These are phyloP conservation scores for Chymomyza fuscimana DNA, from an alignment of 2,888 invertebrate genomes.

Conservation along the genomic window DNA sequence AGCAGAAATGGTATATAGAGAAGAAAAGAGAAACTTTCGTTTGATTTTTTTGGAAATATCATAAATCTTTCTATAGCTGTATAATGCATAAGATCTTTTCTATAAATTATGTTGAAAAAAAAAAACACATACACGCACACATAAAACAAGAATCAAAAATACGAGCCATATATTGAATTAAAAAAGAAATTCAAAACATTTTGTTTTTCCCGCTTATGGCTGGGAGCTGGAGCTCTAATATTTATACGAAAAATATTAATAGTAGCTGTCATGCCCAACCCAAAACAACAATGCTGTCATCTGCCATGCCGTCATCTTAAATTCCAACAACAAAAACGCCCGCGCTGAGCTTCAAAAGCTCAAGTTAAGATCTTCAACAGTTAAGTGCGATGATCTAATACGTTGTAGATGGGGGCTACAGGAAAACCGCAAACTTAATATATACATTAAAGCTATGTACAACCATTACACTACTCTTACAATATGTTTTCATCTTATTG, in stretches of 20 bases:
- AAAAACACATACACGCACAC: too few relatives aligned
- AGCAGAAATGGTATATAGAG: too few relatives aligned
- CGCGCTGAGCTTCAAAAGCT: conserved; percentile 49
- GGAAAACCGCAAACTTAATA: conserved; percentile 11
- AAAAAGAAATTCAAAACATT: background rate
- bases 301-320: conserved; percentile 39
- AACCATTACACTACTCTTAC: background rate
- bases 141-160: background rate
- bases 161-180: background rate
- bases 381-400: conserved; percentile 53
- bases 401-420: conserved; percentile 6
- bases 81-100: background rate
- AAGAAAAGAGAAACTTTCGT: background rate
- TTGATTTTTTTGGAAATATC: background rate
- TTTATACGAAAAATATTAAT: background rate
- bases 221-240: background rate
- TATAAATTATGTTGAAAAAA: background rate
- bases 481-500: background rate
- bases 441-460: too few relatives aligned
- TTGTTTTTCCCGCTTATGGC: background rate
- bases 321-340: conserved; percentile 34
- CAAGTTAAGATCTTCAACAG: conserved; percentile 19
- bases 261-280: background rate
- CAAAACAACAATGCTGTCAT: conserved; percentile 26
- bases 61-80: background rate